Base-by-base conservation (phyloP, 1,140 invertebrate genomes). In the Gonatopus flavifemur region DNA sequence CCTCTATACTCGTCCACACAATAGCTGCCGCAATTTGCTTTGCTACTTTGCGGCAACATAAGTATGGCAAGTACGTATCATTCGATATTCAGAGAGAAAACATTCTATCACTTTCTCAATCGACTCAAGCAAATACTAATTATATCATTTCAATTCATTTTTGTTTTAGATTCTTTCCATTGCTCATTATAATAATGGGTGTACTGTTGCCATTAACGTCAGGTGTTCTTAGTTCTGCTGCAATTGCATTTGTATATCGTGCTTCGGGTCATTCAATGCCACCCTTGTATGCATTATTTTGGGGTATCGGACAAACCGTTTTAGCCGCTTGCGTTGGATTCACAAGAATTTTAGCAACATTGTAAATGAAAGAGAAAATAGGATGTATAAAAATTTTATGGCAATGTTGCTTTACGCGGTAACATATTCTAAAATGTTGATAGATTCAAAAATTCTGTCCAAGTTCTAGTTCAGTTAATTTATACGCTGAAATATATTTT, bases 281-380 rank as follows among this genome's bases (percentile, higher is more conserved):
- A 46, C 89, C 91, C 16, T 83, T 94, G 40, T 93, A 96, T 79
- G 93, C 93, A 22, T 83, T 95, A 65, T 82, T 96, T 41, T 97
- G 93, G 91, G 94, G 94, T 39, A 86, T 94, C 31, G 93, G 93
- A 51, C 94, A 96, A 76, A 96, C 94, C n/a, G 80, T 93, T 39
- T 71, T 93, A 28, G 88, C 90, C 24, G 88, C 89, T 45, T 88
- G 91, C 59, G 85, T 96, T 52, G 93, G 93, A 21, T 96, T 94
- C 66, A 94, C 93, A 41, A 85, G 94, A 69, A 94, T 97, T 57
- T 80, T 96, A 64, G 93, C 94, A 41, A 96, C 93, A 32, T 82
- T 97, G 66, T 94, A 87, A 87, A 33, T 41, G 31, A 44, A 38
- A 44, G 16, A 24, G n/a, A n/a, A n/a, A n/a, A n/a, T n/a, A n/a